phyloP scores from a whole-genome alignment of 2,888 invertebrate species.

The Netelia virgata region DNA sequence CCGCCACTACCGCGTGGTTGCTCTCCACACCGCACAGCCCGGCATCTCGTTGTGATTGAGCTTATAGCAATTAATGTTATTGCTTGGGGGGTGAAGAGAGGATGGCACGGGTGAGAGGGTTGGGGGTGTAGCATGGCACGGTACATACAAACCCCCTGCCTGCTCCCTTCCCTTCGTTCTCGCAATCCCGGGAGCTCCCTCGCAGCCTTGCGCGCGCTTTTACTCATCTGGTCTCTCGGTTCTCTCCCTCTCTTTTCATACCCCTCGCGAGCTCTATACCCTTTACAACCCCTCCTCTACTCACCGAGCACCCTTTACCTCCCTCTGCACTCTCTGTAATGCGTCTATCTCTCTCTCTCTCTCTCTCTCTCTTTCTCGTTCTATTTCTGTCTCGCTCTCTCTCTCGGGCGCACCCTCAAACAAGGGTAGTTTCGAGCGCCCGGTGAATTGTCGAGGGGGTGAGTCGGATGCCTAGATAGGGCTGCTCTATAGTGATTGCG shows the following conservation, averaged over 20 bases:
- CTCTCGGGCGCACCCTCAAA: not conserved
- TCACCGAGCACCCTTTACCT: slow-evolving; percentile 23
- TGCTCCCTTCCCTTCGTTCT: slow-evolving; percentile 15
- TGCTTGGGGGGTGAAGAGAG: slow-evolving; percentile 75
- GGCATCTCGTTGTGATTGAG: slow-evolving; percentile 77
- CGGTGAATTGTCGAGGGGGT: slow-evolving; percentile 41
- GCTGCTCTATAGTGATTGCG: slow-evolving; percentile 49
- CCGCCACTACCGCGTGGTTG: slow-evolving; percentile 60
- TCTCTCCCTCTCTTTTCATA: slow-evolving; percentile 63
- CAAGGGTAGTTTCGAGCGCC: slow-evolving; percentile 44
- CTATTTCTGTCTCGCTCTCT: slow-evolving; percentile 48
- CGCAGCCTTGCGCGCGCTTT: slow-evolving; percentile 25
- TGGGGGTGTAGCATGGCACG: slow-evolving; percentile 63
- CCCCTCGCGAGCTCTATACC: slow-evolving; percentile 18
- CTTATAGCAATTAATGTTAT: slow-evolving; percentile 83
- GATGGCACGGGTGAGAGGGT: slow-evolving; percentile 43
- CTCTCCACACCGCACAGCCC: slow-evolving; percentile 47
- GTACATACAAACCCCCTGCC: slow-evolving; percentile 11
- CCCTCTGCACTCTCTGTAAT: not conserved
- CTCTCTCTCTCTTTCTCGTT: slow-evolving; percentile 43
- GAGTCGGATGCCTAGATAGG: slow-evolving; percentile 49
- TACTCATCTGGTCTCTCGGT: slow-evolving; percentile 39
- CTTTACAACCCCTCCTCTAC: not conserved
- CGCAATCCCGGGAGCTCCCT: slow-evolving; percentile 26
- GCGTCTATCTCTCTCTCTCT: slow-evolving; percentile 9